Evolutionary conservation across 2,797 vertebrate genomes (phyloP), one percentile per base, ranked within the genome.

Genomic region (Hylomyscus alleni): DNA sequence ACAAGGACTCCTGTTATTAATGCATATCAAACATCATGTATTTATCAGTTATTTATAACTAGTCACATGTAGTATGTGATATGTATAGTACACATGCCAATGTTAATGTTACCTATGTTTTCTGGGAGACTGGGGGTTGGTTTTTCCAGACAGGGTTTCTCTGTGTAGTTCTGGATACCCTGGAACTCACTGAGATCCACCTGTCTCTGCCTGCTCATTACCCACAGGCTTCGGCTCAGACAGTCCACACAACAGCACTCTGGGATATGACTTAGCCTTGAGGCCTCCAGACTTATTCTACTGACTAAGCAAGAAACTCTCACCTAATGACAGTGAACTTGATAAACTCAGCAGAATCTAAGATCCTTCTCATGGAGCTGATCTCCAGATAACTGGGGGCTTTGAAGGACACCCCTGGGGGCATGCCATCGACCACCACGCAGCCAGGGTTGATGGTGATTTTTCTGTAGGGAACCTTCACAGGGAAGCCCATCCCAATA

Each of bases 301-400:
- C 15, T 20, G 8, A 83, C 19, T 24, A n/a, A 40, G 52, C 34
- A 54, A 20, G 31, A 15, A 34, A 40, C 2, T 40, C 24, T 40
- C 14, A 99, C 99, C 98, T 98, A 90, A 99, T 87, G 40, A 99
- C 95, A 22, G 98, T 99, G 92, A 99, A 99, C 78, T 99, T 99
- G 97, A 99, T 98, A 65, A 97, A 98, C 85, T 99, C 96, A 3
- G 98, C 97, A 0, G 99, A 98, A 84, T 99, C 98, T 97, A 99
- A 78, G 93, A 99, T 99, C 96, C 98, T 99, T 83, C 97, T 98
- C 99, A 99, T 99, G 0, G 99, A 98, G 94, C 97, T 98, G 60
- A 99, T 98, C 95, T 99, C 99, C 97, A 99, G 98, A 0, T 99
- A 99, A 95, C 99, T 99, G 92, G 99, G 99, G 44, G 99, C 98